A percentile compares a stretch with the other conserved stretches of the same genome.
phyloP scores from a whole-genome alignment of 1,140 invertebrate species.

The Scaptodrosophila lebanonensis region DNA sequence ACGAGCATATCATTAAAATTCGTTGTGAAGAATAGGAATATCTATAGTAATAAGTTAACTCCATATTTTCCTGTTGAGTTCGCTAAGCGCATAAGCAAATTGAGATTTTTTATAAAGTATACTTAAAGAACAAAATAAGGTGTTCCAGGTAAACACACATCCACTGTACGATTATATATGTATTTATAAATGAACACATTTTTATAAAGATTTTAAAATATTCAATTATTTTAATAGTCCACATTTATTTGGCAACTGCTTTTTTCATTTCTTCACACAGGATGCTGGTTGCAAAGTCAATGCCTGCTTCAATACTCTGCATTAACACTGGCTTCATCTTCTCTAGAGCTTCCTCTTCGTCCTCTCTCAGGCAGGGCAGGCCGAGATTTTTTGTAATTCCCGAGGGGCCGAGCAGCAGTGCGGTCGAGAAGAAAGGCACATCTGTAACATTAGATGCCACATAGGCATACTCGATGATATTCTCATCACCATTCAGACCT shows the following conservation, averaged over 20 bases:
- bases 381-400: constrained; percentile 95
- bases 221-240: not conserved
- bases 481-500: constrained; percentile 89
- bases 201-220: too few species aligned
- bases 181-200: too few species aligned
- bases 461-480: constrained; percentile 94
- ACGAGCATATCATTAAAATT: too few species aligned
- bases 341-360: constrained; percentile 89
- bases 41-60: too few species aligned
- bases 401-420: constrained; percentile 91
- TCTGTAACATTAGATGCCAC: constrained; percentile 93
- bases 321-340: constrained; percentile 93
- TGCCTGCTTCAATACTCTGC: constrained; percentile 94
- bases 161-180: too few species aligned
- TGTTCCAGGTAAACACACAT: too few species aligned
- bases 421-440: constrained; percentile 94
- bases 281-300: constrained; percentile 86
- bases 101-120: too few species aligned
- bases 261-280: not conserved
- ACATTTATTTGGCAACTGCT: not conserved
- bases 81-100: too few species aligned
- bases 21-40: too few species aligned
- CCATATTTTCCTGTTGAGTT: too few species aligned
- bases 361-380: constrained; percentile 89
- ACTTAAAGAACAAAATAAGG: too few species aligned